A percentile compares a stretch with the other conserved stretches of the same genome.
Conservation (phyloP, 2,797 vertebrate genomes). For the Halcyon smyrnensis region DNA sequence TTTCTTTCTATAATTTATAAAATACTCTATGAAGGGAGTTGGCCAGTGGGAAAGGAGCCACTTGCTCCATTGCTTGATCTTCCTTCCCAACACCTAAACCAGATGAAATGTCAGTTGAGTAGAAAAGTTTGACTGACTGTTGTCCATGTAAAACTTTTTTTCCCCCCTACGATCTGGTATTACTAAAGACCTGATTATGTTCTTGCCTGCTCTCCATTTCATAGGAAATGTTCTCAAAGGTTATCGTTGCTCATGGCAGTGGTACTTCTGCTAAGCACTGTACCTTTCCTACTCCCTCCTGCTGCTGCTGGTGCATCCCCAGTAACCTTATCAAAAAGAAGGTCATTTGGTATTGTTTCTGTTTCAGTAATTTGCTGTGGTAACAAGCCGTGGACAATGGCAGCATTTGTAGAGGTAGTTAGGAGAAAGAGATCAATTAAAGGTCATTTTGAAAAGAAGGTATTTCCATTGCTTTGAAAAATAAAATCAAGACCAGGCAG, state of each 20-base stretch:
- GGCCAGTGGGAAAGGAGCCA: neutral
- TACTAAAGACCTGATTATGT: neutral
- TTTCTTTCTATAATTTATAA: neutral
- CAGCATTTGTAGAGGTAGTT: neutral
- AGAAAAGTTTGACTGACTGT: neutral
- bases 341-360: neutral
- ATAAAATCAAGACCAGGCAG: neutral
- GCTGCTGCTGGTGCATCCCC: neutral
- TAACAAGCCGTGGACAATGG: neutral
- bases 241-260: neutral
- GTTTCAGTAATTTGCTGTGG: neutral
- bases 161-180: neutral
- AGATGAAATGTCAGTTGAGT: neutral
- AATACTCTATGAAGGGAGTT: neutral
- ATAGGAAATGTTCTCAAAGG: neutral
- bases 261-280: neutral
- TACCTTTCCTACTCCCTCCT: neutral
- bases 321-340: neutral
- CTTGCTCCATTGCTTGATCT: neutral
- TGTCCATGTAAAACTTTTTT: rapidly evolving
- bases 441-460: neutral
- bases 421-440: neutral
- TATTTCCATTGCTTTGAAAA: neutral
- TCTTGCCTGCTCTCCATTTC: neutral
- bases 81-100: neutral